A percentile compares a stretch with the other conserved stretches of the same genome.
These are phyloP conservation scores for Ptyas mucosa DNA, from an alignment of 2,113 vertebrate species.

Conservation along the genomic window DNA sequence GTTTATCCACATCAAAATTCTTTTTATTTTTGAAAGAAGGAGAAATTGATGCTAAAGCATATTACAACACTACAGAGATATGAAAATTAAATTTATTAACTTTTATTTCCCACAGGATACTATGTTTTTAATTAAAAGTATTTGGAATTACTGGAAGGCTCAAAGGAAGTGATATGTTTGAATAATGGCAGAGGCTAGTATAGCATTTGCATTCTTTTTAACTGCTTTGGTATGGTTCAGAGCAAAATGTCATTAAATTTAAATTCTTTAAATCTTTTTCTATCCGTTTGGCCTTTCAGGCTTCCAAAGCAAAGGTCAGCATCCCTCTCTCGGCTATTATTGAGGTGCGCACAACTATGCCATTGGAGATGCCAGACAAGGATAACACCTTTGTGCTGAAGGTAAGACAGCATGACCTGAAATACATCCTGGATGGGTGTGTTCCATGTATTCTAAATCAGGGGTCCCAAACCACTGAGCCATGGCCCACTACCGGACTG, in stretches of 20 bases:
- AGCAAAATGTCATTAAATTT: constrained; percentile 11
- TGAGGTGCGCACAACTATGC: constrained; percentile 97
- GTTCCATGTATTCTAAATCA: background rate
- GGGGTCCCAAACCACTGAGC: too few species aligned
- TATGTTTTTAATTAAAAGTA: constrained; percentile 60
- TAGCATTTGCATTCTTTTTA: background rate
- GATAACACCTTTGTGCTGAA: constrained; percentile 98
- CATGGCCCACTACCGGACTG: too few species aligned
- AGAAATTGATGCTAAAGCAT: constrained; percentile 22
- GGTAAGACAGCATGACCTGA: constrained; percentile 64
- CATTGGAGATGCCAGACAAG: constrained; percentile 97
- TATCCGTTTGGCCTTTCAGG: constrained; percentile 63
- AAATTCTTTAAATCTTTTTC: background rate
- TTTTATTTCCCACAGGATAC: constrained; percentile 42
- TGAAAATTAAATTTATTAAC: constrained; percentile 20
- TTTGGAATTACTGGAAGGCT: constrained; percentile 35
- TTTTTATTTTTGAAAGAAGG: background rate
- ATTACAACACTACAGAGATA: background rate
- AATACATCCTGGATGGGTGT: background rate
- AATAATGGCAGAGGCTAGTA: constrained; percentile 18
- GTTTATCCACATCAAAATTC: background rate
- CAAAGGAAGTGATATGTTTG: constrained; percentile 48
- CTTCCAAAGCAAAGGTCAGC: constrained; percentile 92
- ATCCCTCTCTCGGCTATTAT: constrained; percentile 91
- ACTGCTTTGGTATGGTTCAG: background rate